phyloP scores from a whole-genome alignment of 35 echinoderm and acorn worm genomes.

The Patiria miniata region DNA sequence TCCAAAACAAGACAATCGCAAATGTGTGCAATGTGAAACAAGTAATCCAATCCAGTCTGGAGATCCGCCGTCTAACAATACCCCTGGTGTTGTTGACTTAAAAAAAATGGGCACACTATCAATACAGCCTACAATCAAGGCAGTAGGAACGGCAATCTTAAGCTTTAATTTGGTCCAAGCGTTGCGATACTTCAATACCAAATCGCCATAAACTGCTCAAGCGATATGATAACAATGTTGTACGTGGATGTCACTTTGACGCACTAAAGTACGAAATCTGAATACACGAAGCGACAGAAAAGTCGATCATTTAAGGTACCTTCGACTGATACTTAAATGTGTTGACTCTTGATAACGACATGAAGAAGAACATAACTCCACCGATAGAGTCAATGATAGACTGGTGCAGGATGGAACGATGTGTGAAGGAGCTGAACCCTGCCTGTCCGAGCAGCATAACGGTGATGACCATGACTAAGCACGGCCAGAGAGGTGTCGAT shows the following conservation, averaged over 20 bases:
- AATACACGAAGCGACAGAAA: not conserved
- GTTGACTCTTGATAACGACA: not conserved
- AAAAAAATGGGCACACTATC: not conserved
- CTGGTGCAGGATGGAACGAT: not conserved
- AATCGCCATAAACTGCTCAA: too few species aligned
- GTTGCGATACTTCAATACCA: too few species aligned
- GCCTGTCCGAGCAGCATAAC: too few species aligned
- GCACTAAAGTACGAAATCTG: not conserved
- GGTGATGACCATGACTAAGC: too few species aligned
- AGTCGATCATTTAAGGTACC: not conserved
- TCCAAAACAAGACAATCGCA: too few species aligned
- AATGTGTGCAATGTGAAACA: too few species aligned
- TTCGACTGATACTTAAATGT: not conserved
- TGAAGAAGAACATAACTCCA: not conserved
- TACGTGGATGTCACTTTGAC: not conserved
- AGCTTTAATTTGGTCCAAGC: not conserved
- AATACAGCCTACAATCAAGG: not conserved
- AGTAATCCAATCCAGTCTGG: too few species aligned
- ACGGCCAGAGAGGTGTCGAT: too few species aligned
- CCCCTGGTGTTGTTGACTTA: not conserved
- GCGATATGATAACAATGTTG: not conserved
- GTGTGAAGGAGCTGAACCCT: too few species aligned
- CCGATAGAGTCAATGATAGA: not conserved
- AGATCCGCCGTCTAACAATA: too few species aligned
- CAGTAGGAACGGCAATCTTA: not conserved